These are phyloP conservation scores for Cichlasoma orientale DNA, from an alignment of 2,797 vertebrate genomes.

Conservation along the genomic window DNA sequence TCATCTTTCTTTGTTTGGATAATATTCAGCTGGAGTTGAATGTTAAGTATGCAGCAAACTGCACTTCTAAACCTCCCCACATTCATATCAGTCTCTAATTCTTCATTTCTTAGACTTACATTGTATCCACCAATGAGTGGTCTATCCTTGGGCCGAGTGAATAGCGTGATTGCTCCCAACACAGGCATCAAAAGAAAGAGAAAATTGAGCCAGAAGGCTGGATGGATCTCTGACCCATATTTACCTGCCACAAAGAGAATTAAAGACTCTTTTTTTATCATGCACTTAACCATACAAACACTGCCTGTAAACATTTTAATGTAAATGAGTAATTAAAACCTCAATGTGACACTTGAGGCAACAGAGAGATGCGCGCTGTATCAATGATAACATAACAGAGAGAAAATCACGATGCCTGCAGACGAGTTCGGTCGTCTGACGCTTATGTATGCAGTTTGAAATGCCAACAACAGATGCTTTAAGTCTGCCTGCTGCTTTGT, in stretches of 20 bases:
- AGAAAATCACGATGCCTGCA: slow-evolving; percentile 13
- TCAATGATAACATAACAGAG: slow-evolving; percentile 25
- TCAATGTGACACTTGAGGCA: slow-evolving; percentile 1
- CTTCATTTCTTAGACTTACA: slow-evolving; percentile 70
- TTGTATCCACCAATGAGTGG: slow-evolving; percentile 74
- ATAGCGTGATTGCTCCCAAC: slow-evolving; percentile 83
- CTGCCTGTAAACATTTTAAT: not conserved
- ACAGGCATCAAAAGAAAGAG: slow-evolving; percentile 85
- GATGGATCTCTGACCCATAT: slow-evolving; percentile 87
- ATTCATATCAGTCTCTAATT: slow-evolving; percentile 4
- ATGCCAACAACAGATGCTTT: slow-evolving; percentile 64
- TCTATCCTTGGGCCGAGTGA: slow-evolving; percentile 76
- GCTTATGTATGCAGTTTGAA: slow-evolving; percentile 56
- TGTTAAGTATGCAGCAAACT: not conserved
- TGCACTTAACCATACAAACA: not conserved
- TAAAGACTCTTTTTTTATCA: slow-evolving; percentile 7
- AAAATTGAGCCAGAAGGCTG: slow-evolving; percentile 87
- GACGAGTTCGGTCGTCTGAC: slow-evolving; percentile 52
- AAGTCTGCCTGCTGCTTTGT: slow-evolving; percentile 56
- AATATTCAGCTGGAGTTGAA: not conserved
- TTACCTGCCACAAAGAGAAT: slow-evolving; percentile 80
- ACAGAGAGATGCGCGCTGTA: not conserved
- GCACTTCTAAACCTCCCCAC: not conserved
- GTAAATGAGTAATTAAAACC: slow-evolving; percentile 18
- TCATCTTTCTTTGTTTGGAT: not conserved